phyloP scores from a whole-genome alignment of 2,797 vertebrate species.

The Pteronotus mesoamericanus region DNA sequence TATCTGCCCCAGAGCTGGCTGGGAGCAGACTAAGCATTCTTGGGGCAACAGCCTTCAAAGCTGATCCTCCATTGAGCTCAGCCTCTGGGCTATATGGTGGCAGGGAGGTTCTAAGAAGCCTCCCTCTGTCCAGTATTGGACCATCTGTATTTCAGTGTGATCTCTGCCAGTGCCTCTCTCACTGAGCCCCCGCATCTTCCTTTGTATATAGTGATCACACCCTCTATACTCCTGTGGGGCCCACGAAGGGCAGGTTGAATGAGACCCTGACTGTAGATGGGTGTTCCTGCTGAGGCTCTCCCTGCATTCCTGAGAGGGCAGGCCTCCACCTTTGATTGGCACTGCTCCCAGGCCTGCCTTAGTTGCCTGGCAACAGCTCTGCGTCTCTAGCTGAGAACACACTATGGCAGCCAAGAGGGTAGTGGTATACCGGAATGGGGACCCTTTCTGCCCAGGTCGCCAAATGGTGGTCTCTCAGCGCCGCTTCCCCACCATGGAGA shows the following conservation, averaged over 20 bases:
- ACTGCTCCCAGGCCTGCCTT: constrained; percentile 25
- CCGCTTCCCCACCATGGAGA: constrained; percentile 88
- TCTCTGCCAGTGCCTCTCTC: not conserved
- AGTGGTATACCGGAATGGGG: constrained; percentile 91
- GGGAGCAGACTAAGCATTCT: not conserved
- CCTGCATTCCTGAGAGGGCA: not conserved
- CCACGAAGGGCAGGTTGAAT: not conserved
- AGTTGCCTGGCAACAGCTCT: constrained; percentile 64
- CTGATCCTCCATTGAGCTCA: not conserved
- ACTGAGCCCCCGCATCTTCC: not conserved
- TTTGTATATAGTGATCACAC: not conserved
- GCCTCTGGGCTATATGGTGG: not conserved
- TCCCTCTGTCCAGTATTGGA: not conserved
- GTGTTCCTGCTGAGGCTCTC: not conserved
- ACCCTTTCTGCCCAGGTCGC: constrained; percentile 88
- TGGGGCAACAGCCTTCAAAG: not conserved
- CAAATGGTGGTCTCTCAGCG: constrained; percentile 89
- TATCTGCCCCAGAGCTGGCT: not conserved
- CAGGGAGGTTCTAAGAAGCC: not conserved
- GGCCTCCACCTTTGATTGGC: constrained; percentile 21
- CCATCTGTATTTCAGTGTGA: not conserved
- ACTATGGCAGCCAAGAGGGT: constrained; percentile 85
- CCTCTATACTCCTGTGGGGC: not conserved
- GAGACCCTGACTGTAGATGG: not conserved
- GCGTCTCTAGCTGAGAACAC: constrained; percentile 49